phyloP scores from a whole-genome alignment of 2,888 invertebrate species.

The Plagiodera versicolora region DNA sequence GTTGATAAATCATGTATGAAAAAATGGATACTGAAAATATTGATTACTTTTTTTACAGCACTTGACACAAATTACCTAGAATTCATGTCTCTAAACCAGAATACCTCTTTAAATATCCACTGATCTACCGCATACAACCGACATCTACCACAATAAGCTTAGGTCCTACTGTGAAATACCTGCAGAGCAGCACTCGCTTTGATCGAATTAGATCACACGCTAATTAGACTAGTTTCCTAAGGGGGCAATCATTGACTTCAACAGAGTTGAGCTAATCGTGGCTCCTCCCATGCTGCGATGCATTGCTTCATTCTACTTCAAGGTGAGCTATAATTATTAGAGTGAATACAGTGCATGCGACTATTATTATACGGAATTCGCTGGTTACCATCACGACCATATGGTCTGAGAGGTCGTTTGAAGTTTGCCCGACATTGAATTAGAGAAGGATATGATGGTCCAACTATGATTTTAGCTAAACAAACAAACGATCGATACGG shows the following conservation, averaged over 20 bases:
- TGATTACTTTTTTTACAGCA: too few species aligned
- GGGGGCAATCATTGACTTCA: background rate
- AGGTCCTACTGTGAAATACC: background rate
- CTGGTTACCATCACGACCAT: background rate
- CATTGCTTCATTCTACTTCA: background rate
- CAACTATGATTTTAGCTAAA: background rate
- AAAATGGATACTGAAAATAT: too few species aligned
- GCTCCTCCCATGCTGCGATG: constrained; percentile 8
- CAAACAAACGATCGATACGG: too few species aligned
- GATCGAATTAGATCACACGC: constrained; percentile 8
- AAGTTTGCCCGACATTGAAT: background rate
- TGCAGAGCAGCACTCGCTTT: background rate
- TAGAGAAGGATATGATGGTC: background rate
- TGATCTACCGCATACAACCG: too few species aligned
- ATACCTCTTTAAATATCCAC: too few species aligned
- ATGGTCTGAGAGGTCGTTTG: background rate
- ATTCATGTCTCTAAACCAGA: too few species aligned
- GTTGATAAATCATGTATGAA: too few species aligned
- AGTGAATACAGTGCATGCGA: background rate
- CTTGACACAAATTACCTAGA: too few species aligned
- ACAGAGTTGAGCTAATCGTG: constrained; percentile 6
- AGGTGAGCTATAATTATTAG: background rate
- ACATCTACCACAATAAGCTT: too few species aligned
- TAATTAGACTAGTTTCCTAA: constrained; percentile 6
- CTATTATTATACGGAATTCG: background rate